phyloP scores from a whole-genome alignment of 2,797 vertebrate genomes.

The Oreonectes daqikongensis region DNA sequence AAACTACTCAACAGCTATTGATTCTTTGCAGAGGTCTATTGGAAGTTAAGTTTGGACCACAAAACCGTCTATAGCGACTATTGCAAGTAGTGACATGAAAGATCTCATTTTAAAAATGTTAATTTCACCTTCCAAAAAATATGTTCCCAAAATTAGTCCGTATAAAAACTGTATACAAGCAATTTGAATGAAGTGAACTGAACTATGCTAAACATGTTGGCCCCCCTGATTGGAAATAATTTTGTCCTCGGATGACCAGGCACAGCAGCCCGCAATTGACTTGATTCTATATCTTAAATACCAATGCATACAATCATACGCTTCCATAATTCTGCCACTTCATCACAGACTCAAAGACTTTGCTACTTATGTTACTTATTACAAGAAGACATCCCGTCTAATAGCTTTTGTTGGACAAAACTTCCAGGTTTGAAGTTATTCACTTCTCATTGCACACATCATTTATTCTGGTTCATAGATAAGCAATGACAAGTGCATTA shows the following conservation, averaged over 20 bases:
- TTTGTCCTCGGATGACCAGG: neutral
- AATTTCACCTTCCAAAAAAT: too few species aligned
- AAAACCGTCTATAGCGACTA: too few species aligned
- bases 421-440: conserved; percentile 21
- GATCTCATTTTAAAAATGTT: too few species aligned
- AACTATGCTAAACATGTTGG: neutral
- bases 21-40: too few species aligned
- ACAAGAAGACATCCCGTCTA: conserved; percentile 31
- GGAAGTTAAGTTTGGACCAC: too few species aligned
- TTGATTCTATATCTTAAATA: conserved; percentile 17
- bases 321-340: conserved; percentile 1
- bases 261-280: conserved; percentile 5
- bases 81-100: too few species aligned
- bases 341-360: conserved; percentile 11
- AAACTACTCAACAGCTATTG: too few species aligned
- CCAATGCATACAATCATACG: conserved; percentile 7
- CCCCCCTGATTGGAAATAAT: neutral
- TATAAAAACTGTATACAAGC: too few species aligned
- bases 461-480: conserved; percentile 49
- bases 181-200: too few species aligned
- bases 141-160: too few species aligned
- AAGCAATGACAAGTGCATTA: conserved; percentile 51
- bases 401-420: conserved; percentile 45
- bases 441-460: conserved; percentile 23
- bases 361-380: conserved; percentile 36